A percentile compares a stretch with the other conserved stretches of the same genome.
Evolutionary conservation across 2,113 vertebrate genomes (phyloP).

Genomic region (Tapirus terrestris): DNA sequence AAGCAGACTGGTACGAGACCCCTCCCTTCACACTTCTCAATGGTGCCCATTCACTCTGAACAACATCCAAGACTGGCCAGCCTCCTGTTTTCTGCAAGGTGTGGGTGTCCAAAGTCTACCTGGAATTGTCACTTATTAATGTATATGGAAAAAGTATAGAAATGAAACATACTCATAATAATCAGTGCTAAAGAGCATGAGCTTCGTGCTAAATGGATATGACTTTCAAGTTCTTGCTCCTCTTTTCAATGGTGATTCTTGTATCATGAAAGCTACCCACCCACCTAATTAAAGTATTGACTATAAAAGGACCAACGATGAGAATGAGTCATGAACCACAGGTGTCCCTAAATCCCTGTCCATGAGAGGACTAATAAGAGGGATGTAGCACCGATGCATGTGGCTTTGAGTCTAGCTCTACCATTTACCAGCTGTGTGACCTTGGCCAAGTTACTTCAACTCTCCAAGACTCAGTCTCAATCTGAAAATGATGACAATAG

Average conservation of each 20-base stretch:
- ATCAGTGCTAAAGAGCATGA: neutral
- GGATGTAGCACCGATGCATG: rapidly evolving
- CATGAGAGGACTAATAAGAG: neutral
- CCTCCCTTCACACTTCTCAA: rapidly evolving
- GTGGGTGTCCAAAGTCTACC: neutral
- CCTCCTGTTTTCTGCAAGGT: neutral
- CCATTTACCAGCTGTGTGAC: neutral
- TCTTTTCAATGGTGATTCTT: neutral
- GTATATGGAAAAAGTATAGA: neutral
- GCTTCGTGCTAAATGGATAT: neutral
- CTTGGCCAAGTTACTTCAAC: neutral
- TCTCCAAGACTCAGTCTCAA: neutral
- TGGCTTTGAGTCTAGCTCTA: neutral
- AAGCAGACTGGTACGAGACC: neutral
- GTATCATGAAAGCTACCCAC: neutral
- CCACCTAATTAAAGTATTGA: neutral
- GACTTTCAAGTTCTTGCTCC: neutral
- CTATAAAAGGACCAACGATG: too few relatives aligned
- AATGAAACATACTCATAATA: neutral
- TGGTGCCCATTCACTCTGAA: neutral
- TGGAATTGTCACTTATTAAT: neutral
- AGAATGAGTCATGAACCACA: neutral
- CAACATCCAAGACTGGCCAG: neutral
- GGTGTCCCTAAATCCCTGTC: neutral
- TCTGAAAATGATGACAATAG: rapidly evolving